phyloP scores from a whole-genome alignment of 2,797 vertebrate species.

The Bufotes viridis region DNA sequence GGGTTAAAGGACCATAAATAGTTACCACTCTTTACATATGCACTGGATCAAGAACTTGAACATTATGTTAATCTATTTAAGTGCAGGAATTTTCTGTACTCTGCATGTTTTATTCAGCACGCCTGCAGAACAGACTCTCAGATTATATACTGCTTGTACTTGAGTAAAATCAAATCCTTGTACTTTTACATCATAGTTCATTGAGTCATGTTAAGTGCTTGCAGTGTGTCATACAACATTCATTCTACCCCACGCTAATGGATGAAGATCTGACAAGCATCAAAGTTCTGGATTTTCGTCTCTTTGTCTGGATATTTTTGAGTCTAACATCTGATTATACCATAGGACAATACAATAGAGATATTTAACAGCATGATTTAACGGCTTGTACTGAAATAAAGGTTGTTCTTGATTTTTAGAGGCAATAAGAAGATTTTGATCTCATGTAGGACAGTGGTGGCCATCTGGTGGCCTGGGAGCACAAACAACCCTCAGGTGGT shows the following conservation, averaged over 20 bases:
- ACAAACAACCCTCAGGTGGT: too few relatives aligned
- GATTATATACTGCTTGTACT: background rate
- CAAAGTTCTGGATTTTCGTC: constrained; percentile 4
- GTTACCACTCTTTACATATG: background rate
- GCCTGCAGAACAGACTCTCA: background rate
- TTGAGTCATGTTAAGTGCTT: constrained; percentile 21
- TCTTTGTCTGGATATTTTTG: constrained; percentile 36
- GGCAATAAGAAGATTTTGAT: background rate
- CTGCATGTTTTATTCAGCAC: background rate
- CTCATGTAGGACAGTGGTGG: background rate
- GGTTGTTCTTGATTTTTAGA: constrained; percentile 13
- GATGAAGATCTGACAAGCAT: constrained; percentile 26
- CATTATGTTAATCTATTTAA: background rate
- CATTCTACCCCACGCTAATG: constrained; percentile 30
- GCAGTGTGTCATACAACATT: constrained; percentile 29
- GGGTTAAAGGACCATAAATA: background rate
- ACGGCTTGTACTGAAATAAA: background rate
- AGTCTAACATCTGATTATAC: constrained; percentile 9
- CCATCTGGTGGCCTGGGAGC: background rate
- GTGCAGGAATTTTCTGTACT: background rate
- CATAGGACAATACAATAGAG: background rate
- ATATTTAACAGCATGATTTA: background rate
- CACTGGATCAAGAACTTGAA: background rate
- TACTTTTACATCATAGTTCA: constrained; percentile 7
- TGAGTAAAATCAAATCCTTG: background rate